phyloP scores from a whole-genome alignment of 2,797 vertebrate genomes.

The Danio kyathit region DNA sequence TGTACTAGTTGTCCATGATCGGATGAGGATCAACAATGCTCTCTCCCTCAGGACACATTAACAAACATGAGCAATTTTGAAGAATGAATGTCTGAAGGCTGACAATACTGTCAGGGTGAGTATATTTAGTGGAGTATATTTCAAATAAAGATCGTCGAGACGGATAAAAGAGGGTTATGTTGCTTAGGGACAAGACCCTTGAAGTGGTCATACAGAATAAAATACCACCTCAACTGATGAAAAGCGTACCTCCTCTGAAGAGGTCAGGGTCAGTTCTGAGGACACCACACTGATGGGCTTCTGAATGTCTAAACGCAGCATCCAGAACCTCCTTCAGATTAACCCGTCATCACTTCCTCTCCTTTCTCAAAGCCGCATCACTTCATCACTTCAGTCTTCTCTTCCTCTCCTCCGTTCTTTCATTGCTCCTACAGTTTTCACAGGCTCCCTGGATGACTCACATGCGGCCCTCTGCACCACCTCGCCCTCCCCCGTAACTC shows the following conservation, averaged over 20 bases:
- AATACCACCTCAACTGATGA: background rate
- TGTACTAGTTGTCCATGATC: background rate
- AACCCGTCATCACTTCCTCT: conserved; percentile 69
- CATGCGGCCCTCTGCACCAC: conserved; percentile 62
- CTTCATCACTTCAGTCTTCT: conserved; percentile 70
- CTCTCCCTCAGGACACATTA: background rate
- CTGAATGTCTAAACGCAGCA: conserved; percentile 23
- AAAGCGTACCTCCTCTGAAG: background rate
- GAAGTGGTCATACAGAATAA: conserved; percentile 22
- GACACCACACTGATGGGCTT: background rate
- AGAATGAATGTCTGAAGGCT: conserved; percentile 16
- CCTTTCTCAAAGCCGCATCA: conserved; percentile 76
- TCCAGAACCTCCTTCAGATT: conserved; percentile 58
- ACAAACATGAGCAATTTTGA: background rate
- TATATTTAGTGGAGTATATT: conserved; percentile 23
- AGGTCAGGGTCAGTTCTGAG: conserved; percentile 7
- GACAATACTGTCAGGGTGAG: background rate
- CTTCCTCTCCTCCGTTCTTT: conserved; percentile 61
- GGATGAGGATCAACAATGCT: conserved; percentile 11
- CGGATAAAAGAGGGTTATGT: conserved; percentile 7
- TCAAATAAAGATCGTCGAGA: background rate
- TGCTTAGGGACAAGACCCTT: conserved; percentile 4
- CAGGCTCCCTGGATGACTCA: conserved; percentile 79
- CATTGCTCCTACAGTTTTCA: conserved; percentile 79
- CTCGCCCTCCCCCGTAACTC: conserved; percentile 63